phyloP scores from a whole-genome alignment of 2,888 invertebrate genomes.

The Scaptomyza cyrtandrae region DNA sequence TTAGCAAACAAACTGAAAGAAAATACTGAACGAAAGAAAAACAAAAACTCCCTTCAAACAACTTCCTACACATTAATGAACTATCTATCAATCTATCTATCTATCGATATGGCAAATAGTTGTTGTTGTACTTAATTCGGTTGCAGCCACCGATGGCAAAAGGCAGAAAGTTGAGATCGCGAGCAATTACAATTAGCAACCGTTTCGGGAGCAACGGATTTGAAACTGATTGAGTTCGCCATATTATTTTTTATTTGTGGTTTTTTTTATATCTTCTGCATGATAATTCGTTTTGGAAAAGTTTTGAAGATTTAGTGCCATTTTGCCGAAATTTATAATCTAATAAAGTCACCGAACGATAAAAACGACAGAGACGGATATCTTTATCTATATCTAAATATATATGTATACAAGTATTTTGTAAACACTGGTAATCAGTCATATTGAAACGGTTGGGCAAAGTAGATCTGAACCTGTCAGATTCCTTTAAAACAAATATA shows the following conservation, averaged over 20 bases:
- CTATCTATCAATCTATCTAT: conserved; percentile 4
- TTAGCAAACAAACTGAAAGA: conserved; percentile 60
- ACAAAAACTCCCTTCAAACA: conserved; percentile 4
- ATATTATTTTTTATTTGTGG: conserved; percentile 18
- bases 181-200: conserved; percentile 48
- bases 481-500: conserved; percentile 40
- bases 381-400: conserved; percentile 29
- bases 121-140: conserved; percentile 57
- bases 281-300: conserved; percentile 47
- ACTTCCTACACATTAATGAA: conserved; percentile 16
- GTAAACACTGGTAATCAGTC: conserved; percentile 39
- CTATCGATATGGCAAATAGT: conserved; percentile 46
- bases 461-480: conserved; percentile 47
- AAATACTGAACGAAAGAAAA: conserved; percentile 34
- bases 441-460: conserved; percentile 43
- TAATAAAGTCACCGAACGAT: conserved; percentile 41
- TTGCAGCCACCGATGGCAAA: conserved; percentile 42
- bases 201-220: conserved; percentile 67
- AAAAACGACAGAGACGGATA: not conserved
- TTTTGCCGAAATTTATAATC: conserved; percentile 72
- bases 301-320: conserved; percentile 73
- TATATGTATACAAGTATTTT: conserved; percentile 18
- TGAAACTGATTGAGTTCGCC: conserved; percentile 49
- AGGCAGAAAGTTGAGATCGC: conserved; percentile 27
- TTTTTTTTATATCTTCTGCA: conserved; percentile 7